These are phyloP conservation scores for Hozukius guyotensis DNA, from an alignment of 2,797 vertebrate species.

Conservation along the genomic window DNA sequence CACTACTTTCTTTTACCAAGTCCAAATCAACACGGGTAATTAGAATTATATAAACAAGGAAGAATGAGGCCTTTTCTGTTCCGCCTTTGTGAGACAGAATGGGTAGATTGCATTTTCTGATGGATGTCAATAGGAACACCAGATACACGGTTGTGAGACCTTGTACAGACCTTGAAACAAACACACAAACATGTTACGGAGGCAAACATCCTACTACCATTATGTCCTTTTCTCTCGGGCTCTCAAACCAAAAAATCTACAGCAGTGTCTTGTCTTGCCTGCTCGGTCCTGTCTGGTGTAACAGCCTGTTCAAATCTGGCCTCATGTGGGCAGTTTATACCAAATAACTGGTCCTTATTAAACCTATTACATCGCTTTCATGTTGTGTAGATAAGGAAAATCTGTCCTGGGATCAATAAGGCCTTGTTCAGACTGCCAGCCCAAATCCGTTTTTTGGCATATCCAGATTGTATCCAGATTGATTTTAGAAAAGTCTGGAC, in stretches of 20 bases:
- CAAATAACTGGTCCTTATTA: background rate
- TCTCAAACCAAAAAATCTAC: conserved; percentile 36
- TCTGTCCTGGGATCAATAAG: conserved; percentile 14
- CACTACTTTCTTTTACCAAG: conserved; percentile 64
- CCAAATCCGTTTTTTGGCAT: background rate
- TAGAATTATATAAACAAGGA: conserved; percentile 72
- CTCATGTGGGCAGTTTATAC: background rate
- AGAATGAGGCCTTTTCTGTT: conserved; percentile 61
- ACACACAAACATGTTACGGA: conserved; percentile 46
- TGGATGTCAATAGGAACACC: conserved; percentile 61
- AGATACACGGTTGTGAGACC: conserved; percentile 52
- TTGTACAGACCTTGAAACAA: conserved; percentile 60
- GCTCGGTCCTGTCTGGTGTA: background rate
- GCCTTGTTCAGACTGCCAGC: background rate
- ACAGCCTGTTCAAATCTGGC: background rate
- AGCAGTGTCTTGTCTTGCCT: background rate
- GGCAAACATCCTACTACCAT: conserved; percentile 29
- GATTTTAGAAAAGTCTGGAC: background rate
- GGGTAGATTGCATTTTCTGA: conserved; percentile 53
- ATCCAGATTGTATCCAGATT: no score
- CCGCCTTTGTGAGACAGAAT: conserved; percentile 43
- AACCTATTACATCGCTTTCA: background rate
- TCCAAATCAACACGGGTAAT: conserved; percentile 69
- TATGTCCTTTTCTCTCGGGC: conserved; percentile 24
- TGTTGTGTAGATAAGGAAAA: background rate